phyloP scores from a whole-genome alignment of 2,113 vertebrate species.

The Petaurus breviceps region DNA sequence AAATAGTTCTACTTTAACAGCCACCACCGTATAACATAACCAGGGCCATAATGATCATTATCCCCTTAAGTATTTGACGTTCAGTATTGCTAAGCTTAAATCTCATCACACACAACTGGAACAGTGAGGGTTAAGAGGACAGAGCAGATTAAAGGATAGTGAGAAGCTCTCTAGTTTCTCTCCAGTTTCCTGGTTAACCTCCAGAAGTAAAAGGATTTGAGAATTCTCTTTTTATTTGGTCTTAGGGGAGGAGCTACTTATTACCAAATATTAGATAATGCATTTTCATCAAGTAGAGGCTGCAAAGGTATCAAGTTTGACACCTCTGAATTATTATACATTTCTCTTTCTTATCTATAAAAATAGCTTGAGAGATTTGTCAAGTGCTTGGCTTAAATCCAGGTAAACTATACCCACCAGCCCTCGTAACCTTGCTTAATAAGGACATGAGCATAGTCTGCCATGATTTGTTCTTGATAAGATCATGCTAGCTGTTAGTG shows the following conservation, averaged over 20 bases:
- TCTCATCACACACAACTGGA: not conserved
- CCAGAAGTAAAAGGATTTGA: not conserved
- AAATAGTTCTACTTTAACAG: not conserved
- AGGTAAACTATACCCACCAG: not conserved
- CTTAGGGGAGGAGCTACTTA: not conserved
- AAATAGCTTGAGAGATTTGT: not conserved
- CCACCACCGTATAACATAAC: not conserved
- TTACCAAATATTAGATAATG: not conserved
- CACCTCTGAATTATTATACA: not conserved
- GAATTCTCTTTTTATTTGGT: not conserved
- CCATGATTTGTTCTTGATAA: not conserved
- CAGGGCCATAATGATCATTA: not conserved
- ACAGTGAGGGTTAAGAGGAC: not conserved
- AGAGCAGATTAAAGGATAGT: not conserved
- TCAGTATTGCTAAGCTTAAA: not conserved
- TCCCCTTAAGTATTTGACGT: not conserved
- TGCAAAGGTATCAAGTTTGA: not conserved
- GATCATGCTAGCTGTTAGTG: not conserved
- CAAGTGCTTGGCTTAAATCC: not conserved
- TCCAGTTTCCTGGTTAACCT: not conserved
- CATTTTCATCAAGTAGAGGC: not conserved
- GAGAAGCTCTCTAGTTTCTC: not conserved
- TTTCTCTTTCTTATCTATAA: not conserved
- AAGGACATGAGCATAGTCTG: not conserved
- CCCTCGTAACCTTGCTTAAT: not conserved